Conservation (phyloP, 2,797 vertebrate genomes). For the Artibeus jamaicensis region DNA sequence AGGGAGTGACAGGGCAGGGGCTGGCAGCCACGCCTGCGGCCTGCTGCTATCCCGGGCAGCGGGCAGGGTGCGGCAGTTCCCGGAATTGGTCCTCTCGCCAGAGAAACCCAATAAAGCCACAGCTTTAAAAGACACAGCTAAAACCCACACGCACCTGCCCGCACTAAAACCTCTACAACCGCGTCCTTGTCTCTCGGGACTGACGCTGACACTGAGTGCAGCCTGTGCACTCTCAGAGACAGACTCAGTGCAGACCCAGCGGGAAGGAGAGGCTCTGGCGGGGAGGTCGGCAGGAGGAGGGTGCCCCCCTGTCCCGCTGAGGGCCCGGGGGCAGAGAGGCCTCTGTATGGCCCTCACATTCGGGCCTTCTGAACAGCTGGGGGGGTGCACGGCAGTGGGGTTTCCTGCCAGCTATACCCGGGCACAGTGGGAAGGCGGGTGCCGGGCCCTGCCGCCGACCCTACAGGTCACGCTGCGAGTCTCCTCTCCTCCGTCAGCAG, state of each 20-base stretch:
- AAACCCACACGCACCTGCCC: rapidly evolving
- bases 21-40: rapidly evolving
- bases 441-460: neutral
- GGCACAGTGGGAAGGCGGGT: too few relatives aligned
- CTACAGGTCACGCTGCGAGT: neutral
- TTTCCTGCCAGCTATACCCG: neutral
- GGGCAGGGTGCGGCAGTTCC: rapidly evolving
- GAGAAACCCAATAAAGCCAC: rapidly evolving
- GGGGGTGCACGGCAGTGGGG: too few relatives aligned
- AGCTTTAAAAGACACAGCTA: neutral
- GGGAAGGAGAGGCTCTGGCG: neutral
- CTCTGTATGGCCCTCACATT: too few relatives aligned
- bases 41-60: rapidly evolving
- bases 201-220: neutral
- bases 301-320: neutral
- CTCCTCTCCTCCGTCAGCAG: neutral
- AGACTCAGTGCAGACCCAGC: neutral
- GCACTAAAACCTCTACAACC: rapidly evolving
- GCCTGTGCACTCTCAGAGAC: too few relatives aligned
- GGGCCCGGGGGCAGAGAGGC: rapidly evolving
- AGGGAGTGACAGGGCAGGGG: neutral
- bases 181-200: rapidly evolving
- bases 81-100: rapidly evolving
- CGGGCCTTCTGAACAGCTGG: too few relatives aligned
- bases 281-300: neutral